phyloP scores from a whole-genome alignment of 2,797 vertebrate species.

The Austrolebias charrua region DNA sequence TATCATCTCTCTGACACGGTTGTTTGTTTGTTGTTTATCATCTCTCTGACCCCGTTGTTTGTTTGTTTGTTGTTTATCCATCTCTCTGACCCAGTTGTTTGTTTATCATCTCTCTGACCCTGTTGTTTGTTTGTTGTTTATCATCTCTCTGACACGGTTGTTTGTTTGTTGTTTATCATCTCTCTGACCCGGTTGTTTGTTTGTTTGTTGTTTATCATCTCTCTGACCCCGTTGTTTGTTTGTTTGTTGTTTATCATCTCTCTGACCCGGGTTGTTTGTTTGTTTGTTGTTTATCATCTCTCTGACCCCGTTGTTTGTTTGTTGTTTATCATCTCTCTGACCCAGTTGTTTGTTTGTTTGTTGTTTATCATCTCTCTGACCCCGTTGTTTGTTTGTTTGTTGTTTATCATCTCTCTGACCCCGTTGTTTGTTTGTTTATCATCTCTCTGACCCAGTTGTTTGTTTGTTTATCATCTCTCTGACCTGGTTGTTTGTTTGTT shows the following conservation, averaged over 20 bases:
- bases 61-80: background rate
- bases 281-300: background rate
- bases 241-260: background rate
- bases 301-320: background rate
- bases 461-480: background rate
- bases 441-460: background rate
- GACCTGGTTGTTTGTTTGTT: background rate
- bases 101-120: too few species aligned
- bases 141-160: background rate
- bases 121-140: background rate
- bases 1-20: too few species aligned
- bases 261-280: background rate
- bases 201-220: background rate
- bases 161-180: background rate
- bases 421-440: too few species aligned
- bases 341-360: background rate
- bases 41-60: background rate
- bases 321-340: background rate
- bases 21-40: too few species aligned
- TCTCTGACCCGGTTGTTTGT: background rate
- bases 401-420: too few species aligned
- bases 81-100: background rate
- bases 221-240: background rate
- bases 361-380: background rate
- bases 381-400: background rate